Conservation (phyloP, 2,888 invertebrate species). For the Branchinecta sandiegonensis region DNA sequence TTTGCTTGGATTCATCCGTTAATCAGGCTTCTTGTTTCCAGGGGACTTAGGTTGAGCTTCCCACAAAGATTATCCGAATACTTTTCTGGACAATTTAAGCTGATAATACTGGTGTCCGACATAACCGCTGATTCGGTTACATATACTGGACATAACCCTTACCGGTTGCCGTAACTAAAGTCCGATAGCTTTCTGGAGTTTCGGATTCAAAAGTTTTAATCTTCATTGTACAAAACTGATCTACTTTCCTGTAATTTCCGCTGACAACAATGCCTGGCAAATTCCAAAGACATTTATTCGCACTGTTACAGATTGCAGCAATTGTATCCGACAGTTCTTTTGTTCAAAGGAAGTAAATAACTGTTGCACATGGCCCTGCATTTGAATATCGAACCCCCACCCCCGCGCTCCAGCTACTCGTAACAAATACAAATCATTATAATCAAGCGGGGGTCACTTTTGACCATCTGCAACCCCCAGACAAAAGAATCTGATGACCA, state of each 20-base stretch:
- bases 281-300: background rate
- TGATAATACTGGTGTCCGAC: no score
- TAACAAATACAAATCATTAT: conserved; percentile 6
- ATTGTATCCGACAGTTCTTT: conserved; percentile 6
- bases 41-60: no score
- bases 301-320: background rate
- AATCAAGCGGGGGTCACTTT: conserved; percentile 3
- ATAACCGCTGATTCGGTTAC: no score
- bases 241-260: conserved; percentile 14
- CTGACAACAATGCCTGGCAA: conserved; percentile 11
- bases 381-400: background rate
- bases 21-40: no score
- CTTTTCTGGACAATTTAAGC: no score
- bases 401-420: conserved; percentile 2
- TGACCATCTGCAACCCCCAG: conserved; percentile 10
- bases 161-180: no score
- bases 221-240: conserved; percentile 6
- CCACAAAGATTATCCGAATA: no score
- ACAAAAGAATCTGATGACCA: conserved; percentile 11
- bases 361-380: background rate
- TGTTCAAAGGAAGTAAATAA: conserved; percentile 16
- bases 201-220: no score
- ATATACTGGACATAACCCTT: no score
- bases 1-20: no score
- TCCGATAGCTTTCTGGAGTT: no score